Evolutionary conservation across 2,888 invertebrate genomes (phyloP).

Genomic region (Caenorhabditis sp.): DNA sequence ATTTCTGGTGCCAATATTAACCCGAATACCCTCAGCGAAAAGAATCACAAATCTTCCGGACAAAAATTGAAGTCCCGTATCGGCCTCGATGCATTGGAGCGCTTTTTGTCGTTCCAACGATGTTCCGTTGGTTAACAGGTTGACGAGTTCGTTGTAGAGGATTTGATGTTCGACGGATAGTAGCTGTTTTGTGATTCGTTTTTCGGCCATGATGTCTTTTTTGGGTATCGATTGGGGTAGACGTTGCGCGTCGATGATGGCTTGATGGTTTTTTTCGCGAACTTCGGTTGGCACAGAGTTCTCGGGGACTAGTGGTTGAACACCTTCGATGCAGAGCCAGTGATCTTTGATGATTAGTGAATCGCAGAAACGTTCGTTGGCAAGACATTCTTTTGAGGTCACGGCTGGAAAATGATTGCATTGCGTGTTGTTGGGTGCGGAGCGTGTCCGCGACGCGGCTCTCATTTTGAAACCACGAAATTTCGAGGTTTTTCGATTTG

Average conservation of each 20-base stretch:
- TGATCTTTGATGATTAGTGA: constrained; percentile 26
- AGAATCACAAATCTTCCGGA: constrained; percentile 34
- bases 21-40: constrained; percentile 31
- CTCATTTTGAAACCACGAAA: too few species aligned
- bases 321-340: constrained; percentile 33
- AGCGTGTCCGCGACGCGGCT: too few species aligned
- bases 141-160: constrained; percentile 19
- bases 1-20: constrained; percentile 29
- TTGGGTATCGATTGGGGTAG: constrained; percentile 8
- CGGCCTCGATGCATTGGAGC: constrained; percentile 23
- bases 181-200: constrained; percentile 23
- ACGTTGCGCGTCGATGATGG: constrained; percentile 22
- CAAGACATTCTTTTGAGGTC: constrained; percentile 13
- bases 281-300: constrained; percentile 25
- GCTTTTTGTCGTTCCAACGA: constrained; percentile 23
- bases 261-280: constrained; percentile 16
- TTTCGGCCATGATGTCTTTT: constrained; percentile 13
- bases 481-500: not conserved
- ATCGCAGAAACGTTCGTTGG: constrained; percentile 20
- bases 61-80: constrained; percentile 30
- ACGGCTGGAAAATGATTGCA: constrained; percentile 16
- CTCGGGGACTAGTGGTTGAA: constrained; percentile 36
- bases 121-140: constrained; percentile 21
- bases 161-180: constrained; percentile 39
- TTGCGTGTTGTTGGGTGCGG: too few species aligned